Conservation (phyloP, 2,797 vertebrate species). For the Oreonectes daqikongensis region DNA sequence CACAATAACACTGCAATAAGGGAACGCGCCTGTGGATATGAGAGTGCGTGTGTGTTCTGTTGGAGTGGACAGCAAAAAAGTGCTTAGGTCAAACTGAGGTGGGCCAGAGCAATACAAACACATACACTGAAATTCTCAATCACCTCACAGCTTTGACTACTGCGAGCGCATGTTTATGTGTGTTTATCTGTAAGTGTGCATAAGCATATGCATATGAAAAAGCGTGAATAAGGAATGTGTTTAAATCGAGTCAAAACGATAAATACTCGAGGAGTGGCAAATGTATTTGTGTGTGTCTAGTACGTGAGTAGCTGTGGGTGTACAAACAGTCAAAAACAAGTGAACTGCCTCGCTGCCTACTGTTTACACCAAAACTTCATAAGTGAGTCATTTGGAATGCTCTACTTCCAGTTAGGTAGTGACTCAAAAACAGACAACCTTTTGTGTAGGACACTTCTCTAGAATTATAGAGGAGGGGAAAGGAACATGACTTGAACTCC, state of each 20-base stretch:
- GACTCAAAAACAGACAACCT: too few species aligned
- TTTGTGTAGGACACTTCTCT: too few species aligned
- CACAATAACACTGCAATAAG: slow-evolving; percentile 56
- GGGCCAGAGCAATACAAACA: slow-evolving; percentile 34
- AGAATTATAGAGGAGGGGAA: too few species aligned
- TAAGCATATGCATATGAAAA: slow-evolving; percentile 15
- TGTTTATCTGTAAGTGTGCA: slow-evolving; percentile 30
- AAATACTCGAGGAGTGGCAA: slow-evolving; percentile 25
- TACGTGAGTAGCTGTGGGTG: slow-evolving; percentile 27
- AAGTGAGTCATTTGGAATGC: neutral
- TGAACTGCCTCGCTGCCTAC: neutral
- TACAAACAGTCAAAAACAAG: neutral
- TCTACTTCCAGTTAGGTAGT: too few species aligned
- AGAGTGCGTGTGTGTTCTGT: slow-evolving; percentile 18
- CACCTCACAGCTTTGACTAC: slow-evolving; percentile 41
- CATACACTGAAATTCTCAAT: slow-evolving; percentile 49
- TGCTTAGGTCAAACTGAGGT: slow-evolving; percentile 39
- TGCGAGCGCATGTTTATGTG: slow-evolving; percentile 28
- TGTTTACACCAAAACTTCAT: neutral
- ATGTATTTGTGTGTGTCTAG: slow-evolving; percentile 21
- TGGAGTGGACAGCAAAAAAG: slow-evolving; percentile 42
- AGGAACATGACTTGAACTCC: too few species aligned
- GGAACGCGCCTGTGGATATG: slow-evolving; percentile 22
- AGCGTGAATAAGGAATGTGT: slow-evolving; percentile 25
- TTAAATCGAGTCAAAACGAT: slow-evolving; percentile 22